Evolutionary conservation across 2,888 invertebrate genomes (phyloP).

Genomic region (Xanthorhoe spadicearia): DNA sequence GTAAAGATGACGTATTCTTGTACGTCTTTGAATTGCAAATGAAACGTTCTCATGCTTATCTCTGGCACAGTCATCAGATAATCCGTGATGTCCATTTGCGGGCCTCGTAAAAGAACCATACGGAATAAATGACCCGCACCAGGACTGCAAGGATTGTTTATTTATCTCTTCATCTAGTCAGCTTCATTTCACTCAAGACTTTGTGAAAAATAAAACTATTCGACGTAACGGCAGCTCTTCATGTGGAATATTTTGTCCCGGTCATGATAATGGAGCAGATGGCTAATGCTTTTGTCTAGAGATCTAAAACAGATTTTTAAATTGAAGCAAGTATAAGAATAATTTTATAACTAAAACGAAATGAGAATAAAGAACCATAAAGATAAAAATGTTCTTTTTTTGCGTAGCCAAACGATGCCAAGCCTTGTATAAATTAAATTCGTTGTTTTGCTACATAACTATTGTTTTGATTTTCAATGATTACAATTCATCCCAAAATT

Average conservation of each 20-base stretch:
- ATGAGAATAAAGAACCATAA: background rate
- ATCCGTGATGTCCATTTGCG: constrained; percentile 55
- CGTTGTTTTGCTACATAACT: too few relatives aligned
- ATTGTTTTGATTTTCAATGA: too few relatives aligned
- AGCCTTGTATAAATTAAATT: too few relatives aligned
- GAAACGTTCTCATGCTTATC: constrained; percentile 66
- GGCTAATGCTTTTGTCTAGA: constrained; percentile 10
- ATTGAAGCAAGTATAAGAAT: background rate
- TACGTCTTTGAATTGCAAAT: constrained; percentile 59
- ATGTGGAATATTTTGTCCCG: constrained; percentile 11
- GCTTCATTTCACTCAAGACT: constrained; percentile 26
- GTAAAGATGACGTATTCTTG: constrained; percentile 43
- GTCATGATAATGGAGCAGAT: constrained; percentile 17
- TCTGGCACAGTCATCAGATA: constrained; percentile 60
- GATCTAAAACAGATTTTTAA: background rate
- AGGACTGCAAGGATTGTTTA: constrained; percentile 35
- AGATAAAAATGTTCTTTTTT: too few relatives aligned
- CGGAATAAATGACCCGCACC: constrained; percentile 50
- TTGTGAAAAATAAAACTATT: constrained; percentile 16
- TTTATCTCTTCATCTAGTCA: constrained; percentile 39
- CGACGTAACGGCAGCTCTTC: constrained; percentile 6
- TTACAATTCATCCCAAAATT: too few relatives aligned
- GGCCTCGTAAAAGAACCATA: constrained; percentile 58
- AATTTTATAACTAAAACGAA: background rate
- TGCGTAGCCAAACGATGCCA: too few relatives aligned